A percentile compares a stretch with the other conserved stretches of the same genome.
Evolutionary conservation across 2,113 vertebrate genomes (phyloP).

Genomic region (Bolborhynchus lineola): DNA sequence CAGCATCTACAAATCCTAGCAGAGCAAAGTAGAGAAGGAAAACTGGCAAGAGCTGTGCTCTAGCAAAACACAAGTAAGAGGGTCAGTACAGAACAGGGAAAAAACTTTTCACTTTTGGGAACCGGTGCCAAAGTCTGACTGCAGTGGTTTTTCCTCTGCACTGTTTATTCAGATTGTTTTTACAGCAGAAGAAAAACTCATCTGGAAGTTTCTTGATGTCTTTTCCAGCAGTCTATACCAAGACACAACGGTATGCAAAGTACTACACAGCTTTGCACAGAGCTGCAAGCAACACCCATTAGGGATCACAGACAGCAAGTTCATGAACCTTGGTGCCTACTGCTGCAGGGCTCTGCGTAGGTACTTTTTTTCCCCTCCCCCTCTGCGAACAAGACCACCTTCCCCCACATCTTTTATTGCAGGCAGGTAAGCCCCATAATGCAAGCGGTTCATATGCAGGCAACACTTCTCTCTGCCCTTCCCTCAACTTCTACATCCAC

Average conservation of each 20-base stretch:
- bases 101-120: background rate
- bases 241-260: background rate
- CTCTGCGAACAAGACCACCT: background rate
- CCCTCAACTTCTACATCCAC: background rate
- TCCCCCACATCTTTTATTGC: background rate
- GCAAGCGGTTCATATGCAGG: background rate
- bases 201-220: background rate
- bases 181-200: background rate
- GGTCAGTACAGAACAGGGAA: background rate
- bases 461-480: background rate
- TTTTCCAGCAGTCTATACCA: background rate
- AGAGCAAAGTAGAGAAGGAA: background rate
- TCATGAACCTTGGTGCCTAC: background rate
- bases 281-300: background rate
- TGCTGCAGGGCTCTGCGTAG: background rate
- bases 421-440: background rate
- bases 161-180: background rate
- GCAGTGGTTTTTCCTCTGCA: background rate
- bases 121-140: background rate
- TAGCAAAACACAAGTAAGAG: background rate
- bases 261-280: background rate
- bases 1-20: background rate
- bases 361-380: rapidly evolving
- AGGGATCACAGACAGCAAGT: background rate
- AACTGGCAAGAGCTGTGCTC: background rate